Base-by-base conservation (phyloP, 37 sponge, comb jelly and placozoan species). In the Tethya wilhelma region DNA sequence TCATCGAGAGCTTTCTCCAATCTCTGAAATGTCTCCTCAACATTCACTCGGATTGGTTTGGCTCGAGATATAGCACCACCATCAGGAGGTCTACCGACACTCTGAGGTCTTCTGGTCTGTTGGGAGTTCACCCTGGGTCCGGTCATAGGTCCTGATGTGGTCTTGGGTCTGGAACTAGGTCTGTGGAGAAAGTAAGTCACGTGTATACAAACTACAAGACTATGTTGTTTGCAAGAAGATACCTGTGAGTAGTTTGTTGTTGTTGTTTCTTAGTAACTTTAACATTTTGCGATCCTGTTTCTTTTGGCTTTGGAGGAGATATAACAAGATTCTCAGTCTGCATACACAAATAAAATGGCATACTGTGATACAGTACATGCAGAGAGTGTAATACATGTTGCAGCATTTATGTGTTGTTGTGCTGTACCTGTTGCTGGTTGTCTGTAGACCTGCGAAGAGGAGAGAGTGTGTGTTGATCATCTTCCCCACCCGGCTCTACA, bases 1-100 rank as follows among this genome's bases (percentile, higher is more conserved):
- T 58, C 66, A 73, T 26, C 43, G n/a, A n/a, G n/a, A n/a, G n/a
- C n/a, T n/a, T n/a, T 28, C 66, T 64, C 66, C 36, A 64, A 7
- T 29, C 66, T 64, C 66, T 64, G 34, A 31, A 64, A 20, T 4
- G 66, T 32, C 34, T 34, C 19, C 25, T 64, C 66, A 33, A 64
- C 32, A 31, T 64, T 34, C 38, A 32, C 34, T 19, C 66, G 2
- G 31, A 64, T 64, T 31, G 66, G 36, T n/a, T n/a, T n/a, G n/a
- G n/a, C 44, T 69, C 69, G 2, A 69, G 44, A 7, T 34, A 44
- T 4, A 5, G 69, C n/a, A 69, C 9, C 2, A 9, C 53, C n/a
- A n/a, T n/a, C n/a, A n/a, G n/a, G n/a, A n/a, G n/a, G 37, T 64
- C 65, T 17, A 64, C 37, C 36, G 2, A 34, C 19, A 19, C 4